phyloP scores from a whole-genome alignment of 1,140 invertebrate genomes.

The Meloidogyne chitwoodi region DNA sequence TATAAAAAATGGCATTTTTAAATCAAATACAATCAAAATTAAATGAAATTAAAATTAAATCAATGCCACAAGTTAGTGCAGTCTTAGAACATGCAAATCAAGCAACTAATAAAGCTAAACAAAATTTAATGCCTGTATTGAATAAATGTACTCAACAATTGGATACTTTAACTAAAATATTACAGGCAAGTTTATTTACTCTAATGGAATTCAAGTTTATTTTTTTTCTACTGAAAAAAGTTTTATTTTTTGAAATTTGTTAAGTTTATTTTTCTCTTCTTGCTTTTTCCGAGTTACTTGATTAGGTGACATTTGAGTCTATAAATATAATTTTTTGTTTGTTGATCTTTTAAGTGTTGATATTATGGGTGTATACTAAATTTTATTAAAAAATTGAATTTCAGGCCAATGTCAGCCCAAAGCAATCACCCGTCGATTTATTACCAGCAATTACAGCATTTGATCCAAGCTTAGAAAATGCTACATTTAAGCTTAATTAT shows the following conservation, averaged over 20 bases:
- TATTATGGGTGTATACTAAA: too few relatives aligned
- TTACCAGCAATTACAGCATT: constrained; percentile 54
- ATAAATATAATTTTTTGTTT: too few relatives aligned
- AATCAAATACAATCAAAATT: constrained; percentile 39
- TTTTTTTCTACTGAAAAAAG: neutral
- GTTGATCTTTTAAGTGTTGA: too few relatives aligned
- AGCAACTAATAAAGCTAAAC: constrained; percentile 43
- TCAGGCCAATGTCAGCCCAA: constrained; percentile 50
- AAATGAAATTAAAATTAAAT: constrained; percentile 44
- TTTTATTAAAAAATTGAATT: neutral
- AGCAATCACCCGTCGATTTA: constrained; percentile 58
- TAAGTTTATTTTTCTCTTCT: too few relatives aligned
- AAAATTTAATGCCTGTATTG: constrained; percentile 44
- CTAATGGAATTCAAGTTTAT: neutral
- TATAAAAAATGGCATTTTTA: constrained; percentile 44
- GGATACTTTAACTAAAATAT: constrained; percentile 53
- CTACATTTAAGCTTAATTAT: constrained; percentile 47
- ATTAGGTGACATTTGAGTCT: too few relatives aligned
- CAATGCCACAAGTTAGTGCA: constrained; percentile 32
- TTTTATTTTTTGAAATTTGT: too few relatives aligned
- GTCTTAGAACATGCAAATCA: constrained; percentile 43
- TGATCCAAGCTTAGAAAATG: constrained; percentile 54
- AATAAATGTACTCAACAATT: constrained; percentile 48
- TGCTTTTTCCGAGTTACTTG: too few relatives aligned
- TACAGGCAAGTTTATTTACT: constrained; percentile 30